phyloP scores from a whole-genome alignment of 2,797 vertebrate species.

The Poecile montanus region DNA sequence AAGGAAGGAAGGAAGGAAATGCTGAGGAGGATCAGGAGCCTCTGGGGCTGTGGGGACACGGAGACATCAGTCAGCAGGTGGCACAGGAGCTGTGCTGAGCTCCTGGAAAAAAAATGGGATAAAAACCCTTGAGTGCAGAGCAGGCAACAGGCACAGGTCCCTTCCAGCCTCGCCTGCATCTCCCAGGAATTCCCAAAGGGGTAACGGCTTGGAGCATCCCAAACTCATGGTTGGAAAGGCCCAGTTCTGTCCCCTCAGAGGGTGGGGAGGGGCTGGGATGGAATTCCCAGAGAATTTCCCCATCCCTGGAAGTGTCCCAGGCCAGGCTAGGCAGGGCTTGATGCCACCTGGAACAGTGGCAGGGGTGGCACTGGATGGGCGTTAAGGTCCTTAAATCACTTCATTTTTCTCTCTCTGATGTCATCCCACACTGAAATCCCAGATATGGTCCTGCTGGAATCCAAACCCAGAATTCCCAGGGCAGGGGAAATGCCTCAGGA shows the following conservation, averaged over 20 bases:
- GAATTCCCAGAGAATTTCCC: neutral
- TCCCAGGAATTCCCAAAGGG: neutral
- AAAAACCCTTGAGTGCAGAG: neutral
- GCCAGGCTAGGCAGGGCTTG: neutral
- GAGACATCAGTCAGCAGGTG: constrained; percentile 25
- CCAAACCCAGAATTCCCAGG: neutral
- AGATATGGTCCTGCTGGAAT: neutral
- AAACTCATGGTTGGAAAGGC: neutral
- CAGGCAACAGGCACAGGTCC: accelerated
- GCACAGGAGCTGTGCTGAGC: constrained; percentile 19
- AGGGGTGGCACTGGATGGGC: neutral
- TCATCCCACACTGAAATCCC: neutral
- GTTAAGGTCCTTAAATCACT: too few species aligned
- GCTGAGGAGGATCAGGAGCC: too few species aligned
- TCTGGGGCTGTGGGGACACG: accelerated
- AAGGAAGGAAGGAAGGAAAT: neutral
- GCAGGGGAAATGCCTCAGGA: neutral
- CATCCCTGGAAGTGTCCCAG: neutral
- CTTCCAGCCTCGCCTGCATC: accelerated
- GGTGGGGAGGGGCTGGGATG: neutral
- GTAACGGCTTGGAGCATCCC: accelerated
- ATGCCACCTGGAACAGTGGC: neutral
- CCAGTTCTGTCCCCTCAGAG: too few species aligned
- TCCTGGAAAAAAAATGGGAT: neutral
- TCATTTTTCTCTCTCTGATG: neutral